Base-by-base conservation (phyloP, 2,888 invertebrate genomes). In the Priocnemis perturbator region DNA sequence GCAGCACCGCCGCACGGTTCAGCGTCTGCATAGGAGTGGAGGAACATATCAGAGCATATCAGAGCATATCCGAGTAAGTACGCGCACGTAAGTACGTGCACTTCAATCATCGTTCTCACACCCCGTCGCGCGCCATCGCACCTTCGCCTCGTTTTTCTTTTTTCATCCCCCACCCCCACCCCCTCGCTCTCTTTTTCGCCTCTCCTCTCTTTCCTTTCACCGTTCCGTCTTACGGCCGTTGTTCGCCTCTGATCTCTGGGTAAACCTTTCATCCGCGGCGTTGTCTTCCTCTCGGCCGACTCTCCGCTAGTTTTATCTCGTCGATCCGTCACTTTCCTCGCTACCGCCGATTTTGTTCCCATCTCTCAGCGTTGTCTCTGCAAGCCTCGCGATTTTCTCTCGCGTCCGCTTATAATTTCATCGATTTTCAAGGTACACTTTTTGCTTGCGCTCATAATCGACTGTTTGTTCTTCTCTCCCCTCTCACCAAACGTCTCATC, bases 31-130 rank as follows among this genome's bases (percentile, higher is more conserved):
- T 45, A 37, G 52, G 59, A 23, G 37, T 26, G 47, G 23, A 47
- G 61, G 53, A 60, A 58, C 60, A 53, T 58, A 19, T 57, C 53
- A 57, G 55, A 64, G 64, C 50, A 65, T 61, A 48, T 45, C 50
- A 44, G 45, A 47, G 55, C 55, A 67, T 60, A 74, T 74, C 76
- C 72, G 78, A 83, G 80, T 83, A 83, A 85, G 81, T 82, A 84
- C 79, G 79, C 77, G 74, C 78, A 82, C 80, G 79, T 85, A 86
- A 85, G 86, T 86, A 86, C 77, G 77, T 84, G 86, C 86, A 86
- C 86, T 86, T 86, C 85, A 86, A 86, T 86, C 86, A 86, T 85
- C 85, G 77, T 83, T 84, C 83, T 83, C 83, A 79, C 82, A 81
- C 82, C 77, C 76, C 79, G 78, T 79, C 79, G 83, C 80, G 79